Evolutionary conservation across 2,888 invertebrate species (phyloP), one percentile per base, ranked within the genome.

Genomic region (Miltochrista miniata): DNA sequence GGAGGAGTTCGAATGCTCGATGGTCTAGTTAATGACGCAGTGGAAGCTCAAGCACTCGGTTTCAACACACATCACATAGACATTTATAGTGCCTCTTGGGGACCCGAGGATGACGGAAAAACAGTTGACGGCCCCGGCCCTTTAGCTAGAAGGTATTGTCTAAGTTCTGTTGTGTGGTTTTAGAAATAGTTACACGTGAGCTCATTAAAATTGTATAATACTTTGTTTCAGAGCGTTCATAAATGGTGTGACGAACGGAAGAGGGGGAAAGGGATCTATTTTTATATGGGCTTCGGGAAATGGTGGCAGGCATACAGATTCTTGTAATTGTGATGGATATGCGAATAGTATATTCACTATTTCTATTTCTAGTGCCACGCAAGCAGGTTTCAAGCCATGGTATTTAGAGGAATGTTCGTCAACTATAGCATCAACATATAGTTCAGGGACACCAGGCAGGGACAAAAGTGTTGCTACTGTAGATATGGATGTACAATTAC

Each of bases 271-370:
- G 85, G 98, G 98, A 44, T 98, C 98, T 54, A 98, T 98, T 77
- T 98, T 98, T 89, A 97, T 98, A 49, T 98, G 98, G 98, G 98
- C 98, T 1, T 98, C 98, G n/a, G 98, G 98, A 46, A 98, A 98
- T 81, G 98, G 98, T 10, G 98, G 98, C 41, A 94, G 96, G 61
- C 97, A 98, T 78, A 96, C 96, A 0, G 99, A 99, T 84, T 98
- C 98, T 7, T 99, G 99, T 87, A 99, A 99, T 87, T 99, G 99
- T 90, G 99, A 99, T 86, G 99, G 99, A 44, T 99, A 99, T 87
- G 99, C 99, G 36, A 99, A 99, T 89, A 98, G 98, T 77, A 98
- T 99, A 82, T 99, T 98, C 87, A 99, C 99, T 2, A 93, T 99
- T 65, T 98, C 98, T 64, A 98, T 99, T 81, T 98, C 98, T 48